These are phyloP conservation scores for Theretra japonica DNA, from an alignment of 2,888 invertebrate genomes.

Conservation along the genomic window DNA sequence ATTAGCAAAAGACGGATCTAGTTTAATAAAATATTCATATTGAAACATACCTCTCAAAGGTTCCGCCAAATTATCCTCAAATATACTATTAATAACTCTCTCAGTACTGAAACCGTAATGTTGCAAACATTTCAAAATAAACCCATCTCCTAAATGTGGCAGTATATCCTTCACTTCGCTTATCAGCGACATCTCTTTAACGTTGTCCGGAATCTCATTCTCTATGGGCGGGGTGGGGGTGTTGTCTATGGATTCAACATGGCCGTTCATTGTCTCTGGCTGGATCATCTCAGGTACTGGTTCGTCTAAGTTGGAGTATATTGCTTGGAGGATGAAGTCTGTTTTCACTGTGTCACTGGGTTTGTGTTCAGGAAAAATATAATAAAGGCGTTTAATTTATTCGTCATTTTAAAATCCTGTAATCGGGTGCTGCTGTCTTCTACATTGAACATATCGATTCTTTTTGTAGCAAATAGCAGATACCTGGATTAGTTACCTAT, in stretches of 20 bases:
- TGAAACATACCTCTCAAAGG: constrained; percentile 62
- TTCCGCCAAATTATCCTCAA: constrained; percentile 87
- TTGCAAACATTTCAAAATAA: constrained; percentile 89
- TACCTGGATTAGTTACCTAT: too few relatives aligned
- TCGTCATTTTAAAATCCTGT: too few relatives aligned
- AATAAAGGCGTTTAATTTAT: too few relatives aligned
- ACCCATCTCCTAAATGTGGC: constrained; percentile 92
- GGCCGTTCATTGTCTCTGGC: constrained; percentile 55
- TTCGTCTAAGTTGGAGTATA: constrained; percentile 77
- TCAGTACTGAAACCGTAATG: constrained; percentile 90
- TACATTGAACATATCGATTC: too few relatives aligned
- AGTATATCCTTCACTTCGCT: constrained; percentile 90
- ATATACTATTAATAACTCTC: constrained; percentile 91
- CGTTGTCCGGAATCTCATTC: constrained; percentile 70
- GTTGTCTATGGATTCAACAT: constrained; percentile 50
- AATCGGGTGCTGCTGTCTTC: too few relatives aligned
- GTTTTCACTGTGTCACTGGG: constrained; percentile 83
- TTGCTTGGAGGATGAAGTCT: constrained; percentile 82
- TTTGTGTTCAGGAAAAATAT: constrained; percentile 42
- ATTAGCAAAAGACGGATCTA: too few relatives aligned
- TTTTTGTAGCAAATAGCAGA: too few relatives aligned
- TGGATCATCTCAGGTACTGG: constrained; percentile 54
- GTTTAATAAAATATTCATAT: too few relatives aligned
- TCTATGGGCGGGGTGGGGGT: constrained; percentile 53
- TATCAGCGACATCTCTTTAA: constrained; percentile 81